Base-by-base conservation (phyloP, 2,113 vertebrate species). In the Thamnophis sirtalis region DNA sequence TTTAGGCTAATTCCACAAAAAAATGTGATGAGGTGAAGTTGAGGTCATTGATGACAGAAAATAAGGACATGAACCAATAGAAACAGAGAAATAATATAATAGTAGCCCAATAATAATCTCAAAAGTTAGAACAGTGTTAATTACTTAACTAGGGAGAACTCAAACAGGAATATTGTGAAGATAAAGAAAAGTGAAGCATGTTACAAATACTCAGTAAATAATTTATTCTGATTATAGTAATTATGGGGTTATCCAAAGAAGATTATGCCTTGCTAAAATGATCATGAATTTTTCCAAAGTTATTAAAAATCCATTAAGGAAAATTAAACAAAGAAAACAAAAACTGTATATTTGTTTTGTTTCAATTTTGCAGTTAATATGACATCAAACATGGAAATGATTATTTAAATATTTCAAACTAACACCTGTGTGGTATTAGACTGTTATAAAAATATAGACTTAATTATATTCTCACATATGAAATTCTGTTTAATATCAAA, bases 1-100 rank as follows among this genome's bases (percentile, higher is more conserved):
- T 90, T 91, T 80, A 94, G 86, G 56, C 54, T 96, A 96, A 96
- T 94, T 58, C 51, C 9, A 63, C 9, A 94, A 93, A 95, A 90
- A 90, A 95, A 17, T 0, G 0, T 33, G 17, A 3, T n/a, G 90
- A 89, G 54, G 68, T 88, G 73, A 94, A 94, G 48, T 88, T 89
- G 48, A 96, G 92, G 93, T 93, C 92, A 93, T 1, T 85, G 85
- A 84, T 87, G 84, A 80, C 1, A 91, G 89, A 38, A 87, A 60
- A 85, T 84, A 89, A 89, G 85, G 86, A 85, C 43, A 88, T 48
- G 94, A 92, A 0, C 0, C 21, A 93, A 84, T 26, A 86, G 24
- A 87, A 43, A 49, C 22, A 89, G 38, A 90, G 48, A 43, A 80
- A 9, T 24, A 90, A 88, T 3, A 19, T 24, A 86, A 68, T 63